Percentiles rank a stretch among this genome's conserved stretches.
Conservation (phyloP, 1,140 invertebrate species). For the Brachionus rotundiformis region DNA sequence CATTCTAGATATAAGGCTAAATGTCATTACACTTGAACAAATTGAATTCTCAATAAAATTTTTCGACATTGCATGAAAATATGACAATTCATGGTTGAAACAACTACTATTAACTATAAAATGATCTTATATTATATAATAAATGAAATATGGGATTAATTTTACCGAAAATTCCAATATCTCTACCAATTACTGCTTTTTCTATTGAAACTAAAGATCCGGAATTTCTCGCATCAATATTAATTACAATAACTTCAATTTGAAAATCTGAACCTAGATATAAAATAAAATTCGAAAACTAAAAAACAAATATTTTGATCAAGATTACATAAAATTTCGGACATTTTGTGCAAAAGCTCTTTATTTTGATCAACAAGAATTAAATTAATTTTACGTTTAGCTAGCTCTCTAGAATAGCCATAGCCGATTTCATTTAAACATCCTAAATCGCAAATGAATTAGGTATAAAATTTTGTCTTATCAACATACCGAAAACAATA, state of each 20-base stretch:
- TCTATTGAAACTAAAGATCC: neutral
- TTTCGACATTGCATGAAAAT: conserved; percentile 13
- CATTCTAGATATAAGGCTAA: conserved; percentile 10
- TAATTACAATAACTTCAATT: neutral
- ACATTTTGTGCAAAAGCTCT: neutral
- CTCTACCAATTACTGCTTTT: conserved; percentile 20
- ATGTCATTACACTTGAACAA: neutral
- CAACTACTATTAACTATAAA: conserved; percentile 28
- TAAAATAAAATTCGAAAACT: neutral
- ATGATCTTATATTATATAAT: no score
- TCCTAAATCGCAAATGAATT: neutral
- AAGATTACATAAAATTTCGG: conserved; percentile 22
- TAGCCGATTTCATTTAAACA: conserved; percentile 17
- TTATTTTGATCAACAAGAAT: conserved; percentile 24
- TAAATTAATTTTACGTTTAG: conserved; percentile 20
- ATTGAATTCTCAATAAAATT: conserved; percentile 1
- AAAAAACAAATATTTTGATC: neutral
- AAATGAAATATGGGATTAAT: no score
- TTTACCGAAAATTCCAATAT: conserved; percentile 47
- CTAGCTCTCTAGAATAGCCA: conserved; percentile 45
- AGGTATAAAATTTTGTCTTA: neutral
- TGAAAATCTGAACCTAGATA: neutral
- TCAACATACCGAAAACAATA: neutral
- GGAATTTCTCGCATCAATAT: neutral
- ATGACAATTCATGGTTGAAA: neutral